These are phyloP conservation scores for Miniopterus natalensis DNA, from an alignment of 2,113 vertebrate genomes.

Conservation along the genomic window DNA sequence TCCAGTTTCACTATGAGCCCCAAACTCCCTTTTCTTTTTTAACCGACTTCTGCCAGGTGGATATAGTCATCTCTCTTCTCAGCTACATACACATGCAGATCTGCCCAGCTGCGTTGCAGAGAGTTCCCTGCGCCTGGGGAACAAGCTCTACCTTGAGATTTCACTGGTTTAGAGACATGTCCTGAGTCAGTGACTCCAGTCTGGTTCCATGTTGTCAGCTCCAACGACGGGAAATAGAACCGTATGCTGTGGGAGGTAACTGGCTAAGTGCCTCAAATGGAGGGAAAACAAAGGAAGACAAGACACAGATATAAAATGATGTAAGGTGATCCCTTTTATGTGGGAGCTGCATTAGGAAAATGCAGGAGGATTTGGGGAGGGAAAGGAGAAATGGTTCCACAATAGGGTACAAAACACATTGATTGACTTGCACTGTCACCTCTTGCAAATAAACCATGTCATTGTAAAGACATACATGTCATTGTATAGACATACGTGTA, in stretches of 20 bases:
- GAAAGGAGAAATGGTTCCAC: background rate
- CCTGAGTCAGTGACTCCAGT: background rate
- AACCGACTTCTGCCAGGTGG: background rate
- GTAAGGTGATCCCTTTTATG: background rate
- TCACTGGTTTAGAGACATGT: constrained; percentile 14
- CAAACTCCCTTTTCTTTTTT: background rate
- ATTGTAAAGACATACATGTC: fast-evolving
- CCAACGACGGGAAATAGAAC: background rate
- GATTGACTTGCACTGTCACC: background rate
- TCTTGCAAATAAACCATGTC: background rate
- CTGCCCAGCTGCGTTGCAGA: background rate
- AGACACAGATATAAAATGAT: background rate
- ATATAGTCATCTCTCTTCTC: constrained; percentile 41
- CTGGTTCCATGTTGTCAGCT: background rate
- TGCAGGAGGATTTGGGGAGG: background rate
- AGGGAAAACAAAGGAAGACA: background rate
- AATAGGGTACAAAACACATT: background rate
- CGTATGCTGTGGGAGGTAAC: background rate
- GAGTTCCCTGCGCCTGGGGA: background rate
- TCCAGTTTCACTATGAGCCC: background rate
- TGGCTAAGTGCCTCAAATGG: background rate
- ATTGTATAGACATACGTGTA: fast-evolving
- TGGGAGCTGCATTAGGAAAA: background rate
- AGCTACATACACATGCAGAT: background rate
- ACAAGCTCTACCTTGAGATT: background rate